Base-by-base conservation (phyloP, 2,113 vertebrate genomes). In the Oryzias melastigma region DNA sequence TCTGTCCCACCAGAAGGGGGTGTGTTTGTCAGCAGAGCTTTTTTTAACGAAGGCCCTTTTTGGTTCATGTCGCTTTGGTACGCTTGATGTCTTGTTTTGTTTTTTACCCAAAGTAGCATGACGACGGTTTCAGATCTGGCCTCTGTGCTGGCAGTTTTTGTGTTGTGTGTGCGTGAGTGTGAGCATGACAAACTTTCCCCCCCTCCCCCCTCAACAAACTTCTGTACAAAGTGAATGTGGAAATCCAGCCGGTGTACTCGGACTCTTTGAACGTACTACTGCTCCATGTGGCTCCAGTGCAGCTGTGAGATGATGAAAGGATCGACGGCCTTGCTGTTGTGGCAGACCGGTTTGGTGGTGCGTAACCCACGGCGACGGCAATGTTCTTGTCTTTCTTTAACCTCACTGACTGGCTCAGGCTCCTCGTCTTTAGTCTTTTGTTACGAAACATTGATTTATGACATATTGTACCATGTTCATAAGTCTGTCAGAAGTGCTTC, bases 401-500 rank as follows among this genome's bases (percentile, higher is more conserved):
- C 57, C 49, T 71, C 57, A 50, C 80, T 62, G 73, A 19, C 71
- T 71, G 62, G 49, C 62, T 51, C 54, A 7, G 49, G 52, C 58
- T 68, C 70, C 57, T 52, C 41, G 35, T 59, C 46, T 75, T 68
- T 67, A 58, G 76, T 73, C 70, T 62, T 50, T 40, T 78, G 68
- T 69, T 73, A 65, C 18, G 48, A 80, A 72, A 81, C 62, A 66
- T 89, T 72, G 80, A 87, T 90, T 82, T 85, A 72, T 89, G 85
- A 91, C 89, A 87, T 90, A 88, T 88, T 89, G 72, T 91, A 83
- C 81, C 89, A 84, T 84, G 76, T 80, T 87, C 81, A 77, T 87
- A 80, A 80, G 88, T 89, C 12, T 35, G 35, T 91, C 90, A 89
- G 90, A 93, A 92, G 91, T 92, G 91, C 89, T 92, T 91, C 85